These are phyloP conservation scores for Ectemnius lituratus DNA, from an alignment of 2,888 invertebrate genomes.

Conservation along the genomic window DNA sequence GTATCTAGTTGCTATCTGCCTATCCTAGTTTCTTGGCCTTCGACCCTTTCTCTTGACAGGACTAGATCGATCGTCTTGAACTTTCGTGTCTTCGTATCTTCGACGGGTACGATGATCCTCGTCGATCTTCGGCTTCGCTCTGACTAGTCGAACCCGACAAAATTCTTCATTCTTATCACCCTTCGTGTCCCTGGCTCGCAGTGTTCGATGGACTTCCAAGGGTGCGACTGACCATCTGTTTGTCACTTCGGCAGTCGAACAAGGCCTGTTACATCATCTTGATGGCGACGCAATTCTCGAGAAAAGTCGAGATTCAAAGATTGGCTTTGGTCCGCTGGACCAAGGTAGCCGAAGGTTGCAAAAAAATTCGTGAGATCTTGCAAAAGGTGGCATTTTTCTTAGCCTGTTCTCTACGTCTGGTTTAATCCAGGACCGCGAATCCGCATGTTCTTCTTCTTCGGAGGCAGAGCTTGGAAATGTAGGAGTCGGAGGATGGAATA, in stretches of 20 bases:
- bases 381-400: too few species aligned
- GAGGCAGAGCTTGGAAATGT: neutral
- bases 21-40: neutral
- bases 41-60: neutral
- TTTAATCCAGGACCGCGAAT: too few species aligned
- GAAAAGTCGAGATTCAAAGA: too few species aligned
- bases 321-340: too few species aligned
- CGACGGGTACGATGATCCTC: neutral
- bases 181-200: neutral
- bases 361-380: neutral
- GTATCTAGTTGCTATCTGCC: constrained; percentile 1
- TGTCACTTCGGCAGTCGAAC: too few species aligned
- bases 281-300: too few species aligned
- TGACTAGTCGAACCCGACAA: neutral
- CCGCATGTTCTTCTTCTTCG: too few species aligned
- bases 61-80: neutral
- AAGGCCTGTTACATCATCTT: too few species aligned
- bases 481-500: neutral
- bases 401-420: too few species aligned
- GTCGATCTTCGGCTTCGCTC: neutral
- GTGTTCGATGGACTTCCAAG: neutral
- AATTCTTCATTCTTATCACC: neutral
- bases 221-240: too few species aligned
- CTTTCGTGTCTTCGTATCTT: neutral
- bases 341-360: too few species aligned